Base-by-base conservation (phyloP, 2,888 invertebrate species). In the Erebia aethiops region DNA sequence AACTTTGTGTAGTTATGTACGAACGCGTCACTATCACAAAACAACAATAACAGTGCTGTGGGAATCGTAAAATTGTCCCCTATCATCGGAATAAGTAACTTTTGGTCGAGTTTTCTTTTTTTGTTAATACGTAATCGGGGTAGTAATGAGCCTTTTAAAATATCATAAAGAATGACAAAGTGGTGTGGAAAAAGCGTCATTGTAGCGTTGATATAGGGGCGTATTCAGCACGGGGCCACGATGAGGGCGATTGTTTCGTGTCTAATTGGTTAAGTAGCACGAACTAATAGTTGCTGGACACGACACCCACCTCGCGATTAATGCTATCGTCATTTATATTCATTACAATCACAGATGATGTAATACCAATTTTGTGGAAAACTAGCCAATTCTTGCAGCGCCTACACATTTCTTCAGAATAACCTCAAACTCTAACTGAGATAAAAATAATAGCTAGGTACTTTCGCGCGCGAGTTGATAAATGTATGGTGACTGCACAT, bases 201-300 rank as follows among this genome's bases (percentile, higher is more conserved):
- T 81, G 81, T 83, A 79, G 81, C 81, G 75, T 79, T 80, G 85
- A 84, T 87, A 92, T 93, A 93, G 92, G 93, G 93, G 93, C 92
- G 90, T 91, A 91, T 93, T 92, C 89, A 91, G 87, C 83, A 80
- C 74, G 77, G 75, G 78, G 76, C 78, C 82, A 82, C 84, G 77
- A 92, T 92, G 90, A 80, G 92, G 92, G 92, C 86, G 87, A 92
- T 92, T 91, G 92, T 92, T 91, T 91, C 87, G 86, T 79, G 79
- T 84, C 87, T 92, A 92, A 92, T 92, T 92, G 93, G 90, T 91
- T 90, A 92, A 92, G 89, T 90, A 92, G 87, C 83, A 79, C 84
- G 82, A 81, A 81, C 89, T 92, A 92, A 93, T 92, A 89, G 92
- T 78, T 76, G 71, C 77, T 80, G 83, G 86, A 86, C 92, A 92